A percentile compares a stretch with the other conserved stretches of the same genome.
These are phyloP conservation scores for Poeciliopsis turrubarensis DNA, from an alignment of 2,113 vertebrate genomes.

Conservation along the genomic window DNA sequence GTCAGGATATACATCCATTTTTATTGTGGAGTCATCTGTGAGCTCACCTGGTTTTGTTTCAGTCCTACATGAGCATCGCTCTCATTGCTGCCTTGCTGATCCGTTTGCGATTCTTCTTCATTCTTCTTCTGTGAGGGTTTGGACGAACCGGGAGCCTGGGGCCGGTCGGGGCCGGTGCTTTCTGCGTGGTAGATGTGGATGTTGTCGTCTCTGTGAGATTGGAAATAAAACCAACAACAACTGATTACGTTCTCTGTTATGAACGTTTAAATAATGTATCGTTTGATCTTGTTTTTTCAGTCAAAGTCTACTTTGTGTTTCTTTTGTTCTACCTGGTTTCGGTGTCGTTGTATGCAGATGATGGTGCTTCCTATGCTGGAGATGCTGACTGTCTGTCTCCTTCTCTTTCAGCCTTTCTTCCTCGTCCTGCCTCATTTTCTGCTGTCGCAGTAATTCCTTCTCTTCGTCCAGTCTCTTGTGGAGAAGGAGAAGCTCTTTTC, in stretches of 20 bases:
- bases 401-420: slow-evolving; percentile 54
- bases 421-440: slow-evolving; percentile 65
- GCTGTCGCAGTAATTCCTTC: slow-evolving; percentile 70
- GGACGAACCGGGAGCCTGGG: slow-evolving; percentile 54
- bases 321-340: slow-evolving; percentile 63
- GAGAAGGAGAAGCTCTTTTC: slow-evolving; percentile 69
- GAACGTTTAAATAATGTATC: no score
- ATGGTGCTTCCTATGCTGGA: slow-evolving; percentile 54
- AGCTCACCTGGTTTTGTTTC: slow-evolving; percentile 53
- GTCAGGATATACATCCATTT: neutral
- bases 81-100: slow-evolving; percentile 84
- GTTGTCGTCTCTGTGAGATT: slow-evolving; percentile 57
- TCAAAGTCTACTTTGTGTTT: neutral
- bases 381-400: slow-evolving; percentile 30
- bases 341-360: slow-evolving; percentile 67
- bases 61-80: slow-evolving; percentile 80
- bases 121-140: slow-evolving; percentile 51
- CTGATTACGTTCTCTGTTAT: neutral
- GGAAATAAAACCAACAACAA: no score
- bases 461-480: slow-evolving; percentile 78
- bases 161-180: slow-evolving; percentile 19
- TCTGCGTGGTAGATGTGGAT: slow-evolving; percentile 46
- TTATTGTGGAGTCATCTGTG: neutral
- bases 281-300: no score
- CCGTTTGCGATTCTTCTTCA: slow-evolving; percentile 77